Evolutionary conservation across 2,888 invertebrate species (phyloP), one percentile per base, ranked within the genome.

Genomic region (Morpho achilles): DNA sequence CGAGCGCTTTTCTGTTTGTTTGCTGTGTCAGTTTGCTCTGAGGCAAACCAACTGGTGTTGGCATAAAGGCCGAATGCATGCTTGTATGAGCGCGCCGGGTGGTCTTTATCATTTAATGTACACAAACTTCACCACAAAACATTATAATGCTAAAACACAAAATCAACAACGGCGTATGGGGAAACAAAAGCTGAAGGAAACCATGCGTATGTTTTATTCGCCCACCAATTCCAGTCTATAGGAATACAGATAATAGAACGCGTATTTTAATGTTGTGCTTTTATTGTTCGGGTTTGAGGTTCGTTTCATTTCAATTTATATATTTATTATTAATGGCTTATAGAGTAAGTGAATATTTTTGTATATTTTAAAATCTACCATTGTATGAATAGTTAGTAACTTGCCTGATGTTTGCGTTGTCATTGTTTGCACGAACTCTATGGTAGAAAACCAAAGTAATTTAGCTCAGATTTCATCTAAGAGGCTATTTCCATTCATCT

Each of bases 91-190:
- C 71, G 56, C 64, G 70, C 79, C 88, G 89, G 89, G 89, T 89
- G 89, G 89, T 88, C 89, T 87, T 82, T 85, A 88, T 89, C 89
- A 89, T 86, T 79, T 72, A 85, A 87, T 73, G 82, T 87, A 87
- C 86, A 89, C 87, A 87, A 68, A 66, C 77, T 82, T 84, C 81
- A 80, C 77, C 77, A 80, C 79, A 85, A 54, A 54, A 54, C 81
- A 84, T 83, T 80, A 79, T 82, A 81, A 83, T 82, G 79, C 72
- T 69, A 72, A 82, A 83, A 82, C 76, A 78, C 73, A 79, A 79
- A 79, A 83, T 72, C 76, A 84, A 85, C 85, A 83, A 67, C 45
- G 65, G 58, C 62, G 65, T 59, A 58, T 64, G 60, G 61, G 58
- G 60, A 52, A 64, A 61, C 62, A 64, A 64, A 62, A 63, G 50